Conservation (phyloP, 37 sponge, comb jelly and placozoan species). For the Axinella damicornis region DNA sequence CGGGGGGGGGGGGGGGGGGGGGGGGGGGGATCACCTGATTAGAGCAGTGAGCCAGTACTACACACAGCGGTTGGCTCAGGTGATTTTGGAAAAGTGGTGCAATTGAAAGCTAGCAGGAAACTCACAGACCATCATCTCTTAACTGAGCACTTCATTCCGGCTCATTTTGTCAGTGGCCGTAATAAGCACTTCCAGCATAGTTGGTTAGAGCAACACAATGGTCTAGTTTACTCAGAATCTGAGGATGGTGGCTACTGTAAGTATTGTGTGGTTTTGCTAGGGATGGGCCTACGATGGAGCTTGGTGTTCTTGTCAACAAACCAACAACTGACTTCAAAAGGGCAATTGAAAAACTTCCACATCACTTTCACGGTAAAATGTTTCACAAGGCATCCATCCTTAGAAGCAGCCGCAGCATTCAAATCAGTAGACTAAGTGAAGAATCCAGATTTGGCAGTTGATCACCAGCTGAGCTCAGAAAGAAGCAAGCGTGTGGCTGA, state of each 20-base stretch:
- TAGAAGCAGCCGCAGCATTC: slow-evolving; percentile 30
- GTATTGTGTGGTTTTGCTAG: slow-evolving; percentile 63
- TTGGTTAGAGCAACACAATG: slow-evolving; percentile 39
- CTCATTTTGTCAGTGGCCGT: not conserved
- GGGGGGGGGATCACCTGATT: too few relatives aligned
- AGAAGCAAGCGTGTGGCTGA: slow-evolving; percentile 22
- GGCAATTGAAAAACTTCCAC: slow-evolving; percentile 19
- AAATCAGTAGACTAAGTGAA: slow-evolving; percentile 28
- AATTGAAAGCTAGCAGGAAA: slow-evolving; percentile 34
- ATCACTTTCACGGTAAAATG: slow-evolving; percentile 29
- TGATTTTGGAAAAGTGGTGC: slow-evolving; percentile 61
- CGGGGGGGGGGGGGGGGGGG: too few relatives aligned
- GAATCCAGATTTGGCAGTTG: slow-evolving; percentile 23
- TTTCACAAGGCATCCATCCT: slow-evolving; percentile 61
- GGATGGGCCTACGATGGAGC: not conserved
- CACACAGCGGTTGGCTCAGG: slow-evolving; percentile 53
- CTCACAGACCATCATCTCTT: slow-evolving; percentile 41
- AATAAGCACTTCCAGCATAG: slow-evolving; percentile 50
- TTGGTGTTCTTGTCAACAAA: slow-evolving; percentile 39
- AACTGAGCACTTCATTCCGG: slow-evolving; percentile 53
- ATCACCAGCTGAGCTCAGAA: slow-evolving; percentile 35
- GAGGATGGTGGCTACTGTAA: slow-evolving; percentile 74
- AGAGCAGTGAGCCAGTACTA: not conserved
- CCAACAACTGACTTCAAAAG: slow-evolving; percentile 51
- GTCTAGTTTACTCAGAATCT: slow-evolving; percentile 35